Base-by-base conservation (phyloP, 2,113 vertebrate genomes). In the Ahaetulla prasina region DNA sequence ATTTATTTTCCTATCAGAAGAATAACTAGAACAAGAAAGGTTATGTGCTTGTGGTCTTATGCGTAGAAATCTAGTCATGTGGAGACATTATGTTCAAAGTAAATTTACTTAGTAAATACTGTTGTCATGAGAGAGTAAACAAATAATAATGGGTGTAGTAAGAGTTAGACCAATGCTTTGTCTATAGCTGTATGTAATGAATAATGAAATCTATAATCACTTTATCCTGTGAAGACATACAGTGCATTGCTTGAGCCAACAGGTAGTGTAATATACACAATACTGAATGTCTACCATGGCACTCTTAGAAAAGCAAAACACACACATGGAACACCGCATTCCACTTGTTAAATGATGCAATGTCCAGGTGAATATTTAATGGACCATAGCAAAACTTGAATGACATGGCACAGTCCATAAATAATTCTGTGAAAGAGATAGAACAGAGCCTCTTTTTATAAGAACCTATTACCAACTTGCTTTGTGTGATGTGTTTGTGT, bases 351-450 rank as follows among this genome's bases (percentile, higher is more conserved):
- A 95, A 94, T 95, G 97, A 96, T 95, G 94, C 96, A 96, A 96
- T 92, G 93, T 96, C 96, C 97, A 97, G 97, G 97, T 97, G 96
- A 96, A 89, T 95, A 89, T 94, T 96, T 96, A 97, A 97, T 94
- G 96, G 96, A 74, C 96, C 95, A 89, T 96, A 94, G 60, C 89
- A 45, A 97, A 97, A 96, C 93, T 96, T 95, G 95, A 96, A 96
- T 96, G 97, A 96, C 93, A 94, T 87, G 94, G 92, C 94, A 94
- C 94, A 96, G 94, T 95, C 92, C 91, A 93, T 96, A 96, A 97
- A 97, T 97, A 97, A 96, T 96, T 92, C 92, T 86, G 68, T 54
- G 0, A 6, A 97, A 94, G 93, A 94, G 95, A 97, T 95, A 91
- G 93, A 97, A 97, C 93, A 94, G 96, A 95, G 94, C 89, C 94